Evolutionary conservation across 2,113 vertebrate genomes (phyloP), one percentile per base, ranked within the genome.

Genomic region (Gymnorhina tibicen): DNA sequence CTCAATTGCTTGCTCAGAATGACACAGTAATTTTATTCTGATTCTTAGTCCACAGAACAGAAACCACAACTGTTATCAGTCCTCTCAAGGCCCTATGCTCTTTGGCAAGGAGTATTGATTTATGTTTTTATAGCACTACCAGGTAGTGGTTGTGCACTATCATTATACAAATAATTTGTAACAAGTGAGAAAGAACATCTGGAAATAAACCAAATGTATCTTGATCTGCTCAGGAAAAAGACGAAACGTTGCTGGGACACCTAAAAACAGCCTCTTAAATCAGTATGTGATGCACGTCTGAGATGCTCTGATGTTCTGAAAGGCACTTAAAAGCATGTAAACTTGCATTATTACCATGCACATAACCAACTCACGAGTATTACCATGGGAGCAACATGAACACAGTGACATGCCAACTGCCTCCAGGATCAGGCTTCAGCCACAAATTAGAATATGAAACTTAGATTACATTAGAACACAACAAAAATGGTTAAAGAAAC

Each of bases 1-100:
- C 46, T 93, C 73, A 69, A 9, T n/a, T 76, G 39, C 78, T 91
- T 93, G 42, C 95, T 95, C 85, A 91, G 90, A 79, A 89, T n/a
- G 68, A 94, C 76, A 64, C 60, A 62, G 89, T 93, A 69, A 84
- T 91, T 93, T 86, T 68, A 72, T 79, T 41, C 81, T 64, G 77
- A 91, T 93, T 94, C 64, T 92, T 19, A 79, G 28, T 20, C 56
- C 81, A 89, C 42, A 69, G 60, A 91, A 79, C 28, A 77, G 68
- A 94, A 81, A 47, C 35, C 3, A 3, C 49, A 93, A 44, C n/a
- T 66, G 49, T 32, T 77, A 63, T 47, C 81, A 84, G 56, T 53
- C 64, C 78, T 74, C 63, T 73, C 7, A 4, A 77, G 72, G n/a
- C 35, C 82, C 83, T 77, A 63, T n/a, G 60, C 63, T 89, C 59